Base-by-base conservation (phyloP, 2,113 vertebrate genomes). In the Nycticebus coucang region DNA sequence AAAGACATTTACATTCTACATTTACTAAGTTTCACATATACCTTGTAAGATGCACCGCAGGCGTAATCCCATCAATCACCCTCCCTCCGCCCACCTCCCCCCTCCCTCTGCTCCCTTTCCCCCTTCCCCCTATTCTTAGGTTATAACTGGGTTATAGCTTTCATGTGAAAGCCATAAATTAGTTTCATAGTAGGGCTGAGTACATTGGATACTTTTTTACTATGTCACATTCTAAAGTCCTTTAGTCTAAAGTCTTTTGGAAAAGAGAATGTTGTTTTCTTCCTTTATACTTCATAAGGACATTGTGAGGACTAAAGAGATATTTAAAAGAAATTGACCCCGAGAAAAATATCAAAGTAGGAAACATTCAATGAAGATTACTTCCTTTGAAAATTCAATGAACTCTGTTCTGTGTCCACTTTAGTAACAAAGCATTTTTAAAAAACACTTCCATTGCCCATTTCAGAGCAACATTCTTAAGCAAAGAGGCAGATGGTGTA, bases 301-400 rank as follows among this genome's bases (percentile, higher is more conserved):
- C 74, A 60, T 33, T 17, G 17, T 7, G 10, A 94, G 4, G 30
- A 57, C 68, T 59, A 33, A 77, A 71, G 82, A 81, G 55, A 35
- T 22, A 33, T 4, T 86, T 78, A 37, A 53, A 86, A 92, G 71
- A 83, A 95, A 87, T 4, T 17, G 3, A 64, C 24, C 10, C 69
- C 9, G 33, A 57, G 24, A 64, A 93, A 87, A 79, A 66, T 30
- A 50, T 28, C 69, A 87, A 83, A 80, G 71, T 14, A 50, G 28
- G 28, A 80, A 95, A 66, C 18, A 35, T 50, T 86, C 62, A 22
- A 59, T 75, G 57, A 88, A 69, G 55, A 21, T 59, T 53, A 64
- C 26, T 83, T 92, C 69, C 60, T 91, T 66, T 30, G 91, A 89
- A 95, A 95, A 89, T 83, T 53, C 60, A n/a, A 53, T 45, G 24